Percentiles rank a stretch among this genome's conserved stretches.
phyloP scores from a whole-genome alignment of 2,113 vertebrate genomes.

The Etheostoma cragini region DNA sequence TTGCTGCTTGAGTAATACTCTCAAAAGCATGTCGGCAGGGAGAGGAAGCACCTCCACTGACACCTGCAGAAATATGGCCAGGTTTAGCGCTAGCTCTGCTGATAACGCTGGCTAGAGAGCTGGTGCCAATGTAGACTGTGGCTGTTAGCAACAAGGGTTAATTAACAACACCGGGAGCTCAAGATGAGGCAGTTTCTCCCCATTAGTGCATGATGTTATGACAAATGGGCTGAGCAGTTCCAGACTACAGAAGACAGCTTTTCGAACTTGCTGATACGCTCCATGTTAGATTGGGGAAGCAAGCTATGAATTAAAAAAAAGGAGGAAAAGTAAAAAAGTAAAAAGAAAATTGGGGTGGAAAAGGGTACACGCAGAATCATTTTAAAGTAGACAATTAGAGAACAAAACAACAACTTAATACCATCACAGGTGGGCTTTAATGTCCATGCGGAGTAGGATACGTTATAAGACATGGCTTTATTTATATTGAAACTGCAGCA shows the following conservation, averaged over 20 bases:
- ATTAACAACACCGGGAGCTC: conserved; percentile 72
- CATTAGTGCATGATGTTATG: conserved; percentile 70
- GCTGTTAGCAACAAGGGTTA: conserved; percentile 73
- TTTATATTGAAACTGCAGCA: not conserved
- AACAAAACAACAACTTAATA: conserved; percentile 7
- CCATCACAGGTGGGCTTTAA: not conserved
- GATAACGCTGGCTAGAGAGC: conserved; percentile 52
- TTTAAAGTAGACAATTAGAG: conserved; percentile 9
- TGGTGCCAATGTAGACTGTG: conserved; percentile 37
- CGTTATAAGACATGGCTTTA: not conserved
- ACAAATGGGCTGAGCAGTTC: conserved; percentile 66
- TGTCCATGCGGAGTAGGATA: not conserved
- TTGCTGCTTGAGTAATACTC: conserved; percentile 68
- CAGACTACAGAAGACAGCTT: conserved; percentile 40
- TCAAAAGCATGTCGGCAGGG: conserved; percentile 49
- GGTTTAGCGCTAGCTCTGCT: conserved; percentile 32
- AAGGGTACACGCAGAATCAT: not conserved
- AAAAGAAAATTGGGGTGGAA: conserved; percentile 17
- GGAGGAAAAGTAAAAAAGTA: conserved; percentile 29
- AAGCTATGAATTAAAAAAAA: conserved; percentile 55
- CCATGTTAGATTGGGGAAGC: conserved; percentile 27
- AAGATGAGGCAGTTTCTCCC: conserved; percentile 56
- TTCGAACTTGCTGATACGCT: conserved; percentile 39
- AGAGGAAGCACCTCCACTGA: conserved; percentile 70
- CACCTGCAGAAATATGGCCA: conserved; percentile 74